These are phyloP conservation scores for Edolisoma coerulescens DNA, from an alignment of 2,113 vertebrate species.

Conservation along the genomic window DNA sequence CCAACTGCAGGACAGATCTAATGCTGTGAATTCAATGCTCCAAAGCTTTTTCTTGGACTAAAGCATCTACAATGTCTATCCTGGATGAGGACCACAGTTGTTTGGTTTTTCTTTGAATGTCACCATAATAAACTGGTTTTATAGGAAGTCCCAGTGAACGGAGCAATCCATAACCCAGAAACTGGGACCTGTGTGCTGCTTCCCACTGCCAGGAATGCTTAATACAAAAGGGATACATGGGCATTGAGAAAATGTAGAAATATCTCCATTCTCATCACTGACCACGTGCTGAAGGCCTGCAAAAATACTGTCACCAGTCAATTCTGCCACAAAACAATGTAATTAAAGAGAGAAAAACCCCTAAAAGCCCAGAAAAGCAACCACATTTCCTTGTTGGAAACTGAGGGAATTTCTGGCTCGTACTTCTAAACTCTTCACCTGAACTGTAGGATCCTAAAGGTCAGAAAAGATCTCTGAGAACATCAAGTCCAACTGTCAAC, in stretches of 20 bases:
- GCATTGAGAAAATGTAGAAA: neutral
- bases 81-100: neutral
- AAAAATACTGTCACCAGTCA: neutral
- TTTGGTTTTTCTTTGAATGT: neutral
- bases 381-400: neutral
- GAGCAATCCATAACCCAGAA: neutral
- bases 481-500: neutral
- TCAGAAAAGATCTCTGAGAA: neutral
- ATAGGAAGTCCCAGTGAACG: neutral
- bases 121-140: neutral
- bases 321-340: neutral
- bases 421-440: neutral
- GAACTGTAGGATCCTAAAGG: neutral
- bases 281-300: neutral
- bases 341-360: neutral
- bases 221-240: neutral
- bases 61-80: rapidly evolving
- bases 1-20: neutral
- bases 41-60: neutral
- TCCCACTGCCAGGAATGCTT: neutral
- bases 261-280: neutral
- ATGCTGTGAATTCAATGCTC: neutral
- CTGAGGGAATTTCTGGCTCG: neutral
- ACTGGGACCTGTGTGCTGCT: neutral
- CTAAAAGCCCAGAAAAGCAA: neutral